Conservation (phyloP, 2,888 invertebrate species). For the Stenchaetothrips biformis region DNA sequence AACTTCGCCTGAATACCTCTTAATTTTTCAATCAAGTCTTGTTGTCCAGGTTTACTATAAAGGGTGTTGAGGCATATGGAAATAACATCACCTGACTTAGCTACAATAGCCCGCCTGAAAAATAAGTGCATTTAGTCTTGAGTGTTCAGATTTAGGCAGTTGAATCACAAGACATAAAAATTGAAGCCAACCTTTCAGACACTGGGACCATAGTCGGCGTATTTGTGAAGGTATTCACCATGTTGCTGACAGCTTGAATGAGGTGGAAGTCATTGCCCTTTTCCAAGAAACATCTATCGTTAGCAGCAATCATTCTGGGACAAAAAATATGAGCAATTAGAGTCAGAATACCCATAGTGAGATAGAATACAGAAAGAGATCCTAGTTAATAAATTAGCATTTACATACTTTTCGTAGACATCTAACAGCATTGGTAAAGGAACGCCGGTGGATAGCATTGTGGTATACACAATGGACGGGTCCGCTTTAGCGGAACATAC, state of each 20-base stretch:
- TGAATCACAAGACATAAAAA: slow-evolving; percentile 35
- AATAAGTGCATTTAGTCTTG: slow-evolving; percentile 32
- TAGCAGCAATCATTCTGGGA: slow-evolving; percentile 66
- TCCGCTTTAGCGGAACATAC: slow-evolving; percentile 67
- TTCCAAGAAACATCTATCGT: slow-evolving; percentile 80
- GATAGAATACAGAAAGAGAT: not conserved
- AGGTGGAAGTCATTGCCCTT: slow-evolving; percentile 82
- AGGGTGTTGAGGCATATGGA: slow-evolving; percentile 69
- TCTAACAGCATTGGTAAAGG: slow-evolving; percentile 72
- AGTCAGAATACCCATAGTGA: not conserved
- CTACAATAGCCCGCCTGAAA: slow-evolving; percentile 60
- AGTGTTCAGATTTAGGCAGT: slow-evolving; percentile 30
- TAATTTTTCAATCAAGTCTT: not conserved
- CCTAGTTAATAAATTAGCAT: slow-evolving; percentile 13
- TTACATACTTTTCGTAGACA: slow-evolving; percentile 70
- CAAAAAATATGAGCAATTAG: slow-evolving; percentile 27
- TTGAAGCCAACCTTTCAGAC: slow-evolving; percentile 43
- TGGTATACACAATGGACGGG: slow-evolving; percentile 69
- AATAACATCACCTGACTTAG: slow-evolving; percentile 68
- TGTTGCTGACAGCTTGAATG: slow-evolving; percentile 66
- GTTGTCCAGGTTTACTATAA: slow-evolving; percentile 60
- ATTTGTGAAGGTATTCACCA: slow-evolving; percentile 65
- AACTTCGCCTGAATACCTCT: slow-evolving; percentile 1
- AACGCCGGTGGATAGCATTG: slow-evolving; percentile 70
- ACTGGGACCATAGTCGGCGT: slow-evolving; percentile 56